Base-by-base conservation (phyloP, 2,888 invertebrate species). In the Leucophora obtusa region DNA sequence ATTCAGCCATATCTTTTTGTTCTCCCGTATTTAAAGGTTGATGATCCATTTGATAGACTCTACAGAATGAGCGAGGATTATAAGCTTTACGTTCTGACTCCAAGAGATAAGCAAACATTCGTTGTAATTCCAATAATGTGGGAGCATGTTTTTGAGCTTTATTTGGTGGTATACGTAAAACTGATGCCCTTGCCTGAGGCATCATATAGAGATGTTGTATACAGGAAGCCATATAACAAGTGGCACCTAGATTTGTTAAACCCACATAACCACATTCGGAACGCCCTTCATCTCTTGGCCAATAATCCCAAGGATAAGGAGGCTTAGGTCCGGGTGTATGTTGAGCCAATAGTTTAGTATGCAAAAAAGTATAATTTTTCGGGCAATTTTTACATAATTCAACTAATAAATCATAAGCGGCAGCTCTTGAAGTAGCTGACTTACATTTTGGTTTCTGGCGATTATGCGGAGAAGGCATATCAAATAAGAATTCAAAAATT, bases 191-290 rank as follows among this genome's bases (percentile, higher is more conserved):
- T 0, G 97, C 97, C 87, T 96, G 96, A 6, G 98, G 98, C 95
- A 98, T 97, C 98, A 98, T 98, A 89, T 97, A 98, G 82, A 98
- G 91, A 90, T 98, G 98, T 89, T 98, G 98, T 94, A 98, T 96
- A 87, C 98, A 98, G 2, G 98, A 97, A 10, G 98, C 98, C 97
- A 98, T 97, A 90, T 98, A 98, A 89, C 98, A 98, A 0, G 98
- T 98, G 28, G 98, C 98, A 28, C 98, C 98, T 15, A 98, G 92
- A 91, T 98, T 98, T 0, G 97, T 97, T 5, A 98, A 92, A 0
- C 98, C 98, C 0, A 97, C 98, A 90, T 96, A 97, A 11, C 98
- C 98, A 89, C 97, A 97, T 87, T 97, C 96, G 0, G 97, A 96
- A 1, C 98, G 93, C 0, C 97, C 97, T 89, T 98, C 98, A 87